Evolutionary conservation across 2,888 invertebrate species (phyloP).

Genomic region (Allolobophora icterica): DNA sequence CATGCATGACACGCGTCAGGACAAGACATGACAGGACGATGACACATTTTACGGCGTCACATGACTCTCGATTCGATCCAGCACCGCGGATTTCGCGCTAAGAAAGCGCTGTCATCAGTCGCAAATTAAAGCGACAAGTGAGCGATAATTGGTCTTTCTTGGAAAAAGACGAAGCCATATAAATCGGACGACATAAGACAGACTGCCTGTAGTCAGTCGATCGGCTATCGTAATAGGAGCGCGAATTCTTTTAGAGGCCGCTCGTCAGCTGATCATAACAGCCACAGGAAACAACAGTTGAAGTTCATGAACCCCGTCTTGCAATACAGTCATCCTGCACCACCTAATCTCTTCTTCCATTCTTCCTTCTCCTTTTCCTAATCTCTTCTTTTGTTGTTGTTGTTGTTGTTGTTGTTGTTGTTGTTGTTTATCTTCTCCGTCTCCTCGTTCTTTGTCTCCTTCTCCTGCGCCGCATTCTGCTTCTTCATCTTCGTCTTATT

Average conservation of each 20-base stretch:
- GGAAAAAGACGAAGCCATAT: not conserved
- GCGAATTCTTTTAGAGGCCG: not conserved
- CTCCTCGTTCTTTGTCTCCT: too few relatives aligned
- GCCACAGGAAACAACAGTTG: slow-evolving; percentile 3
- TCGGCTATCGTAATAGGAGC: not conserved
- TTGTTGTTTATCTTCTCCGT: too few relatives aligned
- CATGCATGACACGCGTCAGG: slow-evolving; percentile 8
- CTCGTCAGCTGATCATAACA: not conserved
- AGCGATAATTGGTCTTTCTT: slow-evolving; percentile 6
- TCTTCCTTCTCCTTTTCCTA: not conserved
- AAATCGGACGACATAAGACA: not conserved
- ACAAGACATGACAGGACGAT: not conserved
- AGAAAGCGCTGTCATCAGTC: not conserved
- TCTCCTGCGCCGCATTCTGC: too few relatives aligned
- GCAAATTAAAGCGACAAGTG: slow-evolving; percentile 7
- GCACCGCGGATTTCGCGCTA: not conserved
- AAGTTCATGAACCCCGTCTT: not conserved
- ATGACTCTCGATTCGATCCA: not conserved
- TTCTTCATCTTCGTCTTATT: too few relatives aligned
- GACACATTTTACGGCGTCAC: not conserved
- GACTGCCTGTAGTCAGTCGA: not conserved
- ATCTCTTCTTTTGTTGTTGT: too few relatives aligned
- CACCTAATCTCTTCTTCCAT: not conserved
- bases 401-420: too few relatives aligned
- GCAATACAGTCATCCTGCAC: not conserved